Evolutionary conservation across 2,888 invertebrate genomes (phyloP), one percentile per base, ranked within the genome.

Genomic region (Cheilosia scutellata): DNA sequence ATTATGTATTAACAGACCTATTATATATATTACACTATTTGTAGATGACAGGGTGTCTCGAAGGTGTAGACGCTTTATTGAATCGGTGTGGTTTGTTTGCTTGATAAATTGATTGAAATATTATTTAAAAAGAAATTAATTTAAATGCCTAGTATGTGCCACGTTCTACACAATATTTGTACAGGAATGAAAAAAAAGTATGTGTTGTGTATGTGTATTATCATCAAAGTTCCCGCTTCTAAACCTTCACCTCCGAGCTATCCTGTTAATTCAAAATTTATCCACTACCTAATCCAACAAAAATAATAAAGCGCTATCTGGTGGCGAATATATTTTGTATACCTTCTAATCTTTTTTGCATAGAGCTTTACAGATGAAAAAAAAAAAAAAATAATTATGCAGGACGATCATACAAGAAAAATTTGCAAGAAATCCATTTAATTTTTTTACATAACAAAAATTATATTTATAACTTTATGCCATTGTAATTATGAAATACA

Each of bases 291-390:
- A 29, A 16, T 47, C 51, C 51, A 51, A 47, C 7, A 9, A 47
- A 63, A 44, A 62, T 1, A 44, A 51, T 25, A 51, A 51, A 29
- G 25, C 51, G 51, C 51, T 51, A 80, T 76, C 66, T 76, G 76
- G 76, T 82, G 82, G 86, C 86, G 86, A 86, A 86, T 86, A 86
- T 86, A 86, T 86, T 86, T 86, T 86, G 76, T 86, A 86, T 86
- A 86, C 82, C 82, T 86, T 86, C 86, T 71, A 63, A 76, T 70
- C 71, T 86, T 66, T 79, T 87, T 87, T 86, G 87, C 84, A 80
- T 87, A 74, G 58, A 76, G 84, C 79, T 84, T 83, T 75, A 83
- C 82, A 78, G 70, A 76, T 53, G 37, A 60, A 77, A 62, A 75
- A 37, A 65, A 55, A 47, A 66, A 65, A 51, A 65, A 76, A 79